phyloP scores from a whole-genome alignment of 1,140 invertebrate genomes.

The Cotesia typhae region DNA sequence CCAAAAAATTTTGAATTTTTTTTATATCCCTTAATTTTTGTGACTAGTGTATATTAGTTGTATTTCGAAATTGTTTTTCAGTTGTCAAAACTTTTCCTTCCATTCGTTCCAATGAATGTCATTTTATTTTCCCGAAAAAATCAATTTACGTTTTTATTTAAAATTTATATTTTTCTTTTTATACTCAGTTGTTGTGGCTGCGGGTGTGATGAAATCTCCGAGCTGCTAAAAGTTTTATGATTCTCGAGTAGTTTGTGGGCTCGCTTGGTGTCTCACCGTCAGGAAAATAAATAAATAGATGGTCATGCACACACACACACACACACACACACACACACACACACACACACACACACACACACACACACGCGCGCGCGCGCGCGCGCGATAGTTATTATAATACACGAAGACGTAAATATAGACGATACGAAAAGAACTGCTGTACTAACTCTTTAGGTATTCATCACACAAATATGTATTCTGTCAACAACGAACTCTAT shows the following conservation, averaged over 20 bases:
- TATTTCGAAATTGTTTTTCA: neutral
- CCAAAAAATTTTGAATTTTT: too few species aligned
- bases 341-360: neutral
- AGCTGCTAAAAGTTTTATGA: slow-evolving; percentile 31
- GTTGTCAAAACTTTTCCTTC: neutral
- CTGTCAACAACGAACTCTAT: slow-evolving; percentile 24
- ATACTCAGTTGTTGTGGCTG: neutral
- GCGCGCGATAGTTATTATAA: too few species aligned
- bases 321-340: neutral
- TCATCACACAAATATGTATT: slow-evolving; percentile 17
- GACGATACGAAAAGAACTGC: neutral
- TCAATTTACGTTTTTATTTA: slow-evolving; percentile 12
- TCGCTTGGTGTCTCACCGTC: slow-evolving; percentile 15
- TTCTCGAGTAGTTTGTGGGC: neutral
- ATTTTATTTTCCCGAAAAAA: neutral
- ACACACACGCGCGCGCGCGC: too few species aligned
- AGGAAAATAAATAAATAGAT: slow-evolving; percentile 10
- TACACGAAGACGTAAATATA: too few species aligned
- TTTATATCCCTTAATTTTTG: too few species aligned
- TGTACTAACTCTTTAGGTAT: neutral
- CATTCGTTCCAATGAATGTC: too few species aligned
- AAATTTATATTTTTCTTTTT: slow-evolving; percentile 10
- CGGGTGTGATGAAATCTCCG: slow-evolving; percentile 14
- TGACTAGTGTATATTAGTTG: too few species aligned
- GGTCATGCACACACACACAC: neutral